Evolutionary conservation across 2,797 vertebrate genomes (phyloP).

Genomic region (Mormyrops attenuatus): DNA sequence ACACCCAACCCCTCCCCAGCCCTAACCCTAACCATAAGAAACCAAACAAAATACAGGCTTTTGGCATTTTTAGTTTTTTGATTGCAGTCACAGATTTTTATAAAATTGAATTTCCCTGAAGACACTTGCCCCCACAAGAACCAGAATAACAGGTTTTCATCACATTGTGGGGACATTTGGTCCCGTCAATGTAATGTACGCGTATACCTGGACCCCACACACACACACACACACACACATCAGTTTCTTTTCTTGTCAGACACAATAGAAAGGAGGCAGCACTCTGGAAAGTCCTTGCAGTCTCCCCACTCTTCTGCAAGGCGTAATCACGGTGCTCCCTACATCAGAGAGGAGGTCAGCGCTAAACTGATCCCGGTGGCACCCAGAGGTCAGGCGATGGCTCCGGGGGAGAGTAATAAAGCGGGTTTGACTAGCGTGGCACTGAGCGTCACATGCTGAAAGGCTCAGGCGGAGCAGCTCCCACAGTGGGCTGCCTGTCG

Average conservation of each 20-base stretch:
- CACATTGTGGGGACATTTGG: not conserved
- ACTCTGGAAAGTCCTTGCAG: conserved; percentile 42
- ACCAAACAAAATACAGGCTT: not conserved
- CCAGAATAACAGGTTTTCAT: not conserved
- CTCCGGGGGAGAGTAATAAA: conserved; percentile 6
- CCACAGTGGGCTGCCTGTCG: not conserved
- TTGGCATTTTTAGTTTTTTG: not conserved
- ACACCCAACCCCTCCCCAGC: not conserved
- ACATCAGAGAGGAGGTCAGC: conserved; percentile 37
- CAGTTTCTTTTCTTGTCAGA: conserved; percentile 34
- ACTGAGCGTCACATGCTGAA: not conserved
- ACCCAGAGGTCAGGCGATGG: conserved; percentile 9
- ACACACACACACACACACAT: conserved; percentile 28
- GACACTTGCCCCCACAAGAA: not conserved
- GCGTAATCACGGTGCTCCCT: conserved; percentile 51
- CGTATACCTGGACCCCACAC: not conserved
- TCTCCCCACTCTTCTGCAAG: conserved; percentile 36
- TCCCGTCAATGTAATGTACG: not conserved
- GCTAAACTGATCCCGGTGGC: conserved; percentile 25
- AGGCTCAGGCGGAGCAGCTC: conserved; percentile 23
- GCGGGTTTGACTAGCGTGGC: not conserved
- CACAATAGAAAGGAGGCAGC: conserved; percentile 50
- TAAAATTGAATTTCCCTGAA: not conserved
- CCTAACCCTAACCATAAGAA: not conserved
- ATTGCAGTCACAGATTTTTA: not conserved